phyloP scores from a whole-genome alignment of 2,797 vertebrate genomes.

The Enoplosus armatus region DNA sequence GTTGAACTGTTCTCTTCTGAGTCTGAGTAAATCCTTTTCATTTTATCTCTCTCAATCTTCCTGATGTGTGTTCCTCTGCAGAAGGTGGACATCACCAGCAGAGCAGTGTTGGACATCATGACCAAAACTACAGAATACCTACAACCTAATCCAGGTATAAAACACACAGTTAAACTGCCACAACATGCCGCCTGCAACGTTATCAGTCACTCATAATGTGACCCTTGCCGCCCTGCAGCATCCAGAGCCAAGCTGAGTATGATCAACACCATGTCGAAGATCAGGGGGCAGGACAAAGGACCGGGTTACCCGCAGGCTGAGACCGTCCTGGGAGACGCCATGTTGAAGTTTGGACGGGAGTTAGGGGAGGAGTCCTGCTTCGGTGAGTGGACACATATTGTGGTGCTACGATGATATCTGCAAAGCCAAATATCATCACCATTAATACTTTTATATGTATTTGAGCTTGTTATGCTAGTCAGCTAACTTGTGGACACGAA shows the following conservation, averaged over 20 bases:
- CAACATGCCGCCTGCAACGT: accelerated
- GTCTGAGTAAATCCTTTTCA: too few relatives aligned
- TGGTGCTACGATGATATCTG: not conserved
- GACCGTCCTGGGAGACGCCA: slow-evolving; percentile 92
- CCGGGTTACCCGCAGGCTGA: slow-evolving; percentile 96
- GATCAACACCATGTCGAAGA: slow-evolving; percentile 99
- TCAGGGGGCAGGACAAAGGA: slow-evolving; percentile 91
- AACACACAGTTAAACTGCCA: not conserved
- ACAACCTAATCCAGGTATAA: slow-evolving; percentile 94
- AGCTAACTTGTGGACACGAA: too few relatives aligned
- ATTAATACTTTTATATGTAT: too few relatives aligned
- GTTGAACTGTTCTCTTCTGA: not conserved
- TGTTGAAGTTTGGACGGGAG: slow-evolving; percentile 94
- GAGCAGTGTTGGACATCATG: slow-evolving; percentile 97
- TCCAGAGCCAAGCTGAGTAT: slow-evolving; percentile 96
- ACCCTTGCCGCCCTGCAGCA: slow-evolving; percentile 77
- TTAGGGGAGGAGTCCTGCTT: slow-evolving; percentile 97
- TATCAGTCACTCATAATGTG: accelerated
- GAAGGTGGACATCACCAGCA: slow-evolving; percentile 86
- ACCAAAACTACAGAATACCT: slow-evolving; percentile 98
- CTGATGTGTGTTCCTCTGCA: slow-evolving; percentile 38
- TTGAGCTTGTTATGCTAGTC: too few relatives aligned
- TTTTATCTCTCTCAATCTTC: not conserved
- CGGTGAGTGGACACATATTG: slow-evolving; percentile 79
- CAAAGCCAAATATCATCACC: too few relatives aligned